Percentiles rank a stretch among this genome's conserved stretches.
These are phyloP conservation scores for Sericinus montela DNA, from an alignment of 2,888 invertebrate species.

Conservation along the genomic window DNA sequence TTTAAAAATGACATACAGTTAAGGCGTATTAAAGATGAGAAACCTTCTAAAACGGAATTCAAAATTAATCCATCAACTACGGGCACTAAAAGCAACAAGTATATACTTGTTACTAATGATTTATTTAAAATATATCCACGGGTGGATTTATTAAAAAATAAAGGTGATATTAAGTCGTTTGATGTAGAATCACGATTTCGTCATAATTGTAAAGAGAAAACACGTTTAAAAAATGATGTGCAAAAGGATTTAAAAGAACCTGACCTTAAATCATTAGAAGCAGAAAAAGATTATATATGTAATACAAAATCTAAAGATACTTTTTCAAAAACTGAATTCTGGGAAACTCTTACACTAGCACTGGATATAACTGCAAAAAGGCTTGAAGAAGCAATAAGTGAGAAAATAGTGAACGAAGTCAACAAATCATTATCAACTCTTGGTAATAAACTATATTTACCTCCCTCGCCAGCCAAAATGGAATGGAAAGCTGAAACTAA, in stretches of 20 bases:
- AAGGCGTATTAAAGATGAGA: not conserved
- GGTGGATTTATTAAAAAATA: slow-evolving; percentile 18
- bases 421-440: slow-evolving; percentile 31
- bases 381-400: slow-evolving; percentile 47
- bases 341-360: slow-evolving; percentile 43
- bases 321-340: slow-evolving; percentile 41
- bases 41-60: slow-evolving; percentile 34
- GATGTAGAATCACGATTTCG: slow-evolving; percentile 16
- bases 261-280: slow-evolving; percentile 24
- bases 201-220: slow-evolving; percentile 35
- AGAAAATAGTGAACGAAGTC: slow-evolving; percentile 50
- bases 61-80: slow-evolving; percentile 18
- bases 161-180: slow-evolving; percentile 22
- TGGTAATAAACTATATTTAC: slow-evolving; percentile 15
- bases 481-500: not conserved
- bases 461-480: not conserved
- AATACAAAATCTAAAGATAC: slow-evolving; percentile 33
- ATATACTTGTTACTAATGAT: slow-evolving; percentile 23
- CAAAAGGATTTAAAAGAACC: too few relatives aligned
- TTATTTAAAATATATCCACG: slow-evolving; percentile 11
- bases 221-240: not conserved
- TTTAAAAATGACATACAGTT: slow-evolving; percentile 7
- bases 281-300: slow-evolving; percentile 30
- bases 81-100: slow-evolving; percentile 1
- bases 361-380: slow-evolving; percentile 47